These are phyloP conservation scores for Trachelipus rathkii DNA, from an alignment of 1,140 invertebrate genomes.

Conservation along the genomic window DNA sequence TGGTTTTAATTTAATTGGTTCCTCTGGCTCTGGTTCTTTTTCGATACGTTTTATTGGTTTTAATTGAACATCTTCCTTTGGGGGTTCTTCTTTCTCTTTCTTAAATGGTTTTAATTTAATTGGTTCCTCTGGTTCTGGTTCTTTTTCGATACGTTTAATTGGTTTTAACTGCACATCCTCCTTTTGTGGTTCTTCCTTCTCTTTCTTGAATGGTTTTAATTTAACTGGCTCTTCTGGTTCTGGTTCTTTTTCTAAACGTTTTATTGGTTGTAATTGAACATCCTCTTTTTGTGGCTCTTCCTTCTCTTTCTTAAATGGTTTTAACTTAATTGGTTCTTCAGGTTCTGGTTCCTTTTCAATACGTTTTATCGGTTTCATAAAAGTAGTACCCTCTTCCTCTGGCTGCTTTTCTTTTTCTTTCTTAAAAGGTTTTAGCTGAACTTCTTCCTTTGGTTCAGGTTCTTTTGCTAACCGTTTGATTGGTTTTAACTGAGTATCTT, in stretches of 20 bases:
- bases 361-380: slow-evolving; percentile 23
- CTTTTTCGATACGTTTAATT: slow-evolving; percentile 1
- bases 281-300: slow-evolving; percentile 18
- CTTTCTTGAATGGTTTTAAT: slow-evolving; percentile 32
- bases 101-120: slow-evolving; percentile 35
- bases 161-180: slow-evolving; percentile 23
- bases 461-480: slow-evolving; percentile 7
- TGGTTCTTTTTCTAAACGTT: slow-evolving; percentile 18
- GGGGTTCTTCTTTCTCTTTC: slow-evolving; percentile 14
- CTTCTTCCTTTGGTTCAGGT: slow-evolving; percentile 34
- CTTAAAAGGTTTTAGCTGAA: slow-evolving; percentile 27
- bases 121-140: background rate
- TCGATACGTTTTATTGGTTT: slow-evolving; percentile 31
- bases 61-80: slow-evolving; percentile 23
- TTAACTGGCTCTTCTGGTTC: slow-evolving; percentile 14
- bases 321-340: slow-evolving; percentile 22
- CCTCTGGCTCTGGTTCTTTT: slow-evolving; percentile 9
- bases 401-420: slow-evolving; percentile 12
- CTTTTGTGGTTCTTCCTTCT: background rate
- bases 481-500: slow-evolving; percentile 21
- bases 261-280: slow-evolving; percentile 25
- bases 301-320: slow-evolving; percentile 5
- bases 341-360: background rate
- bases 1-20: slow-evolving; percentile 33
- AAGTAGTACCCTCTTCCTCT: slow-evolving; percentile 9